phyloP scores from a whole-genome alignment of 1,140 invertebrate genomes.

The Hestina assimilis region DNA sequence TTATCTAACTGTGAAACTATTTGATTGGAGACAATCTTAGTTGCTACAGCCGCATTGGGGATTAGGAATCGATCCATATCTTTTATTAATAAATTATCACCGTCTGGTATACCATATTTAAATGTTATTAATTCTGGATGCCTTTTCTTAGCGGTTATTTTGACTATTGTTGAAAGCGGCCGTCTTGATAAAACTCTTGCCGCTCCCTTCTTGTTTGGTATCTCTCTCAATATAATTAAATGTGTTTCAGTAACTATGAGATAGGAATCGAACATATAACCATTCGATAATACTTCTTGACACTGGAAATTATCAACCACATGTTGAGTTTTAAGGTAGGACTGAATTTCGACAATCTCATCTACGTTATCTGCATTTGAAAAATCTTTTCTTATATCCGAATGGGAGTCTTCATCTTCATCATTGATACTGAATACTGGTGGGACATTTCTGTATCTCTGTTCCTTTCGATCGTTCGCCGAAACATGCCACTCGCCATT shows the following conservation, averaged over 20 bases:
- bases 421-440: slow-evolving; percentile 98
- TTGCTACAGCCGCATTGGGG: slow-evolving; percentile 93
- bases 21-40: slow-evolving; percentile 84
- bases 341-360: slow-evolving; percentile 63
- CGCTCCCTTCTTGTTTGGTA: slow-evolving; percentile 85
- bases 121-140: slow-evolving; percentile 97
- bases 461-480: slow-evolving; percentile 89
- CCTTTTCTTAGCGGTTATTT: slow-evolving; percentile 96
- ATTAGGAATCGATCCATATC: slow-evolving; percentile 96
- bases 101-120: slow-evolving; percentile 91
- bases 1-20: slow-evolving; percentile 76
- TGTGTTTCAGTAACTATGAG: slow-evolving; percentile 93
- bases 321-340: slow-evolving; percentile 91
- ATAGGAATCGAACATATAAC: slow-evolving; percentile 90
- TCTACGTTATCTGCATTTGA: slow-evolving; percentile 56
- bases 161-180: slow-evolving; percentile 93
- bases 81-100: slow-evolving; percentile 84
- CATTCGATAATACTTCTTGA: slow-evolving; percentile 93
- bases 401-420: slow-evolving; percentile 86
- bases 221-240: slow-evolving; percentile 91
- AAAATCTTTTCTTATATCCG: slow-evolving; percentile 47
- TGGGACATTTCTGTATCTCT: slow-evolving; percentile 92
- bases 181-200: slow-evolving; percentile 91
- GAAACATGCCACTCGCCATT: slow-evolving; percentile 87
- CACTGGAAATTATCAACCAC: slow-evolving; percentile 93